Conservation (phyloP, 2,113 vertebrate species). For the Vulpes vulpes region DNA sequence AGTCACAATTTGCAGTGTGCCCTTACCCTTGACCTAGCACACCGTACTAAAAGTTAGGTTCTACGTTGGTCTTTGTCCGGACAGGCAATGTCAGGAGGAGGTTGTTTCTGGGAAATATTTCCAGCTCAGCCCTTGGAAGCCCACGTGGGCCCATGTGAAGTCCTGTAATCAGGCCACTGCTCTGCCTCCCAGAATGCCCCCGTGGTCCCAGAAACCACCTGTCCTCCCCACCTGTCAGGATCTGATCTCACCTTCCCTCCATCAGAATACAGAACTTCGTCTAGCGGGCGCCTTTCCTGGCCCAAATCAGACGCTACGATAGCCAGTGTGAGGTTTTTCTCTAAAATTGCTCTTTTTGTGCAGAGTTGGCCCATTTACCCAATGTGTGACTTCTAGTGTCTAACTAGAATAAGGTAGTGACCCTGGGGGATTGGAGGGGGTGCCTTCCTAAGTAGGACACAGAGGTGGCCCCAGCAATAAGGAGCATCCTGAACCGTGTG, state of each 20-base stretch:
- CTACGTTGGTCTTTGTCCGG: fast-evolving
- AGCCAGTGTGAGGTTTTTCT: not conserved
- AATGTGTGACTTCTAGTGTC: not conserved
- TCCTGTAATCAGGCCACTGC: fast-evolving
- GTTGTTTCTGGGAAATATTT: not conserved
- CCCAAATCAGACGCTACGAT: not conserved
- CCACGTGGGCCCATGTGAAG: not conserved
- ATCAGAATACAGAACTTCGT: fast-evolving
- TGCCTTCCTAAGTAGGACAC: not conserved
- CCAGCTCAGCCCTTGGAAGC: not conserved
- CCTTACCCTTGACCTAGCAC: fast-evolving
- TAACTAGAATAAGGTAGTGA: not conserved
- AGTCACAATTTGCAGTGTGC: fast-evolving
- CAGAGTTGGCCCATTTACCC: not conserved
- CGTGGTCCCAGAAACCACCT: not conserved
- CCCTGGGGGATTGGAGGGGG: not conserved
- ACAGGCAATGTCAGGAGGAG: not conserved
- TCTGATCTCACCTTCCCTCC: not conserved
- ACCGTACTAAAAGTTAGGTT: fast-evolving
- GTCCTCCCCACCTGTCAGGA: fast-evolving
- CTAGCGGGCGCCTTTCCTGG: fast-evolving
- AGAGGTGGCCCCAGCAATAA: fast-evolving
- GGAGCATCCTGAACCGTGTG: not conserved
- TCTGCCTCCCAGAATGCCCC: too few species aligned
- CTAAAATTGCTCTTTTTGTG: not conserved